Base-by-base conservation (phyloP, 2,113 vertebrate species). In the Odontophorus gujanensis region DNA sequence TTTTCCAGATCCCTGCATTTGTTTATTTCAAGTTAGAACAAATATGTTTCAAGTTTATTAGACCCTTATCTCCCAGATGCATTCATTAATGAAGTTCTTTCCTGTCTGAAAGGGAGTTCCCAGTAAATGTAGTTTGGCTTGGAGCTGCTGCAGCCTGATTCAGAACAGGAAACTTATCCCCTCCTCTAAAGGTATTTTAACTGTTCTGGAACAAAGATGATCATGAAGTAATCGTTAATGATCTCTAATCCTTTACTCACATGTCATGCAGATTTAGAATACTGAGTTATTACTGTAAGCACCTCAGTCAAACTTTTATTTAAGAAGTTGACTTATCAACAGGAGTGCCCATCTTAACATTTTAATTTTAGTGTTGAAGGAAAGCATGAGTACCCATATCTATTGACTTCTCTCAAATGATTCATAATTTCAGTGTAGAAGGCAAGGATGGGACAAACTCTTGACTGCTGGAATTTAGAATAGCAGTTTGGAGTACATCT, bases 61-160 rank as follows among this genome's bases (percentile, higher is more conserved):
- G 85, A 84, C 30, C 48, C 62, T 3, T 95, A 89, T 93, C 88
- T 95, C 84, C 50, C 90, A 94, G 50, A 92, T 94, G 81, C 67
- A 81, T 74, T 95, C 62, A 84, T 96, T 91, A 96, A 48, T 84
- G 91, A 91, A 91, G 78, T 91, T 81, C 86, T 88, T 89, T 96
- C 95, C 93, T 94, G 91, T 82, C 86, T 93, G 69, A 45, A 93
- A 95, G 91, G 89, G 87, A 93, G 89, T 96, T 96, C 58, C 91
- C 89, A 90, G 69, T 71, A 48, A 95, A 77, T 45, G 66, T 21
- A 87, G 66, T 88, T 94, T 96, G 93, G 82, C 92, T 93, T 91
- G 34, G 45, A 89, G 51, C 74, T 90, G 12, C 72, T 83, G 69
- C 92, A 86, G 84, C 74, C 68, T 91, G 86, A 94, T 94, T 94